phyloP scores from a whole-genome alignment of 2,797 vertebrate species.

The Pangasius djambal region DNA sequence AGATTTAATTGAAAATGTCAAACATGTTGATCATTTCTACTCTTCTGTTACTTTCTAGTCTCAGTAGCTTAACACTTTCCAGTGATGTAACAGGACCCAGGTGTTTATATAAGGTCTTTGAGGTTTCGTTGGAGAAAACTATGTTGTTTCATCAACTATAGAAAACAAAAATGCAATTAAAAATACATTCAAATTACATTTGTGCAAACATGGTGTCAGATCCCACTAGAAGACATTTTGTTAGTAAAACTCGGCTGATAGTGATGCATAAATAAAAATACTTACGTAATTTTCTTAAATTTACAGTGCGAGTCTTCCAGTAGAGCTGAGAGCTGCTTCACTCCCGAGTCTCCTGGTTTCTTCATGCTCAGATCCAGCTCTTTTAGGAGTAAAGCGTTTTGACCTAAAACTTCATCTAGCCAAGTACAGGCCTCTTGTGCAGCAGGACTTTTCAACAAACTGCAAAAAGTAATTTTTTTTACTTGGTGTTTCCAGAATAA shows the following conservation, averaged over 20 bases:
- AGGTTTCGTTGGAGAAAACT: too few species aligned
- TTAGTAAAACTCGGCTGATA: neutral
- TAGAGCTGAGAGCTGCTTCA: conserved; percentile 35
- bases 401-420: neutral
- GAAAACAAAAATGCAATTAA: neutral
- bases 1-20: neutral
- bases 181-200: neutral
- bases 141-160: neutral
- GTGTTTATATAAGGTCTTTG: neutral
- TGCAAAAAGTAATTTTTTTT: neutral
- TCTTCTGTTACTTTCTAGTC: neutral
- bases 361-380: conserved; percentile 63
- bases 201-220: neutral
- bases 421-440: neutral
- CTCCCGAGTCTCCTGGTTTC: conserved; percentile 35
- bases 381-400: conserved; percentile 33
- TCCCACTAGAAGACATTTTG: neutral
- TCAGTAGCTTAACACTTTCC: neutral
- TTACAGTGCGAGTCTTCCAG: neutral
- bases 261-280: neutral
- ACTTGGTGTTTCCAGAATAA: neutral
- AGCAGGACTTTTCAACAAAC: neutral
- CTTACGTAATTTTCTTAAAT: neutral
- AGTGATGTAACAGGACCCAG: neutral
- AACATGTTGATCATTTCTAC: neutral